Conservation (phyloP, 2,797 vertebrate species). For the Tarsius wallacei region DNA sequence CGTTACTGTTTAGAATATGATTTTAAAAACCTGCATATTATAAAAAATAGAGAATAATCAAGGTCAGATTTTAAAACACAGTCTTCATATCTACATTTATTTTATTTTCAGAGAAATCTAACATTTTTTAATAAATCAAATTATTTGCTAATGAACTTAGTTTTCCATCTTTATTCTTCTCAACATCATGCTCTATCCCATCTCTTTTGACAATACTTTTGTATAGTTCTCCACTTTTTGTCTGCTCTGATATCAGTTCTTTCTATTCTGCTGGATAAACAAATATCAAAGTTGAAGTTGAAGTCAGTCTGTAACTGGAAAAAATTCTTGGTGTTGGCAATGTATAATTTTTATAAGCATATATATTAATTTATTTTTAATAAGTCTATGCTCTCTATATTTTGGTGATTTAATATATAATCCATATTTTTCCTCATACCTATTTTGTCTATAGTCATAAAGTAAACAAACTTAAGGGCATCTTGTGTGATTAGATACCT, state of each 20-base stretch:
- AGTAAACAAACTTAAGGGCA: not conserved
- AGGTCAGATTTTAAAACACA: not conserved
- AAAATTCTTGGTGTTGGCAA: not conserved
- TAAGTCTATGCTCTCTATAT: not conserved
- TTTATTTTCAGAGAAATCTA: not conserved
- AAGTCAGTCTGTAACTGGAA: not conserved
- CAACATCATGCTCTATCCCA: not conserved
- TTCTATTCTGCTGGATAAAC: not conserved
- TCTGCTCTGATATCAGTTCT: not conserved
- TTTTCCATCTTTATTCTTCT: not conserved
- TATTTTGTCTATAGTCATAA: not conserved
- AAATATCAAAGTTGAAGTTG: not conserved
- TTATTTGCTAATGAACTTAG: not conserved
- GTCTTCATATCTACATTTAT: not conserved
- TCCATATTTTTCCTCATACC: not conserved
- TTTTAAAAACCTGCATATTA: not conserved
- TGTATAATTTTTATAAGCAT: not conserved
- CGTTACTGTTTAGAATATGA: not conserved
- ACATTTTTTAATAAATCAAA: not conserved
- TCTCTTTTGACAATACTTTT: not conserved
- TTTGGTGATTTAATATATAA: not conserved
- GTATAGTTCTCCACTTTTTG: not conserved
- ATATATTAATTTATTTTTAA: not conserved
- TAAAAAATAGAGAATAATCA: not conserved
- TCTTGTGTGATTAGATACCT: not conserved